Conservation (phyloP, 37 sponge, comb jelly and placozoan genomes). For the Theonella swinhoei region DNA sequence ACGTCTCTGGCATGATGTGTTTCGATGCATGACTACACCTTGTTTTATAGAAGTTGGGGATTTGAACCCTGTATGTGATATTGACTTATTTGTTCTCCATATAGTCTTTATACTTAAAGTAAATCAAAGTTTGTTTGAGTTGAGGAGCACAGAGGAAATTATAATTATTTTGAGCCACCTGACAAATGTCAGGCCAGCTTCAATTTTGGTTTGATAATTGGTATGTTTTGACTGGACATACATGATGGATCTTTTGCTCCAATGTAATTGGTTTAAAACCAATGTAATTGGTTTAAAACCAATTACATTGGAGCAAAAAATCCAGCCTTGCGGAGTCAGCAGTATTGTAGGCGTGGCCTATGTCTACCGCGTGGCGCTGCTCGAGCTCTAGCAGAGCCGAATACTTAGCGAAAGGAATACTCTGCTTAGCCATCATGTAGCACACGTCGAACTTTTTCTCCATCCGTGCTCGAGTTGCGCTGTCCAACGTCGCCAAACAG, state of each 20-base stretch:
- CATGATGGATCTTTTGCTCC: too few species aligned
- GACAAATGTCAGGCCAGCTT: slow-evolving; percentile 2
- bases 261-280: too few species aligned
- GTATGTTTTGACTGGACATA: background rate
- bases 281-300: too few species aligned
- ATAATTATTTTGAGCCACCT: slow-evolving; percentile 6
- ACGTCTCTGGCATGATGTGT: too few species aligned
- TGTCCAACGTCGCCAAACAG: slow-evolving; percentile 26
- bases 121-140: too few species aligned
- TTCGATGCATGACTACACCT: too few species aligned
- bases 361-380: slow-evolving; percentile 45
- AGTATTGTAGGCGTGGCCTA: slow-evolving; percentile 51
- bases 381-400: slow-evolving; percentile 30
- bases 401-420: slow-evolving; percentile 40
- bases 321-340: background rate
- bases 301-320: too few species aligned
- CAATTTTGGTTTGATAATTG: slow-evolving; percentile 1
- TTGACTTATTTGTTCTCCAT: too few species aligned
- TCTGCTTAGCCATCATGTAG: slow-evolving; percentile 38
- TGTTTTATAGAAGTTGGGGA: too few species aligned
- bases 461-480: slow-evolving; percentile 1
- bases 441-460: slow-evolving; percentile 52
- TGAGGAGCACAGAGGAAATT: background rate
- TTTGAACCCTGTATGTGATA: too few species aligned
- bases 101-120: too few species aligned